Evolutionary conservation across 1,140 invertebrate species (phyloP).

Genomic region (Anoplophora glabripennis): DNA sequence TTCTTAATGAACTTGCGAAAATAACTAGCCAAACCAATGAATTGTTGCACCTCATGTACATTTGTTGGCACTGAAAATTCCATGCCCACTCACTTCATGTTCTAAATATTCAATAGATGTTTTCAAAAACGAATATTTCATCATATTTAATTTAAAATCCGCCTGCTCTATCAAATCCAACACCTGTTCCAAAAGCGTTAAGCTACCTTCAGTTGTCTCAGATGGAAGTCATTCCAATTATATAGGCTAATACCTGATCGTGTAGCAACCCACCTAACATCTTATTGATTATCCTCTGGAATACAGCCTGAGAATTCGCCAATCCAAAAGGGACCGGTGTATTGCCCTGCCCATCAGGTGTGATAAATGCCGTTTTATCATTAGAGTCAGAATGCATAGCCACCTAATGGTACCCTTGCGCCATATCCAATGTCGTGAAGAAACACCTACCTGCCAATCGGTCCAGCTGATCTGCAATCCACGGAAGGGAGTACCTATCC

Average conservation of each 20-base stretch:
- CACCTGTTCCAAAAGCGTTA: no score
- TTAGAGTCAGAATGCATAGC: not conserved
- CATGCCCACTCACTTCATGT: not conserved
- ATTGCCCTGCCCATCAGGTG: conserved; percentile 1
- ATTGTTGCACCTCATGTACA: not conserved
- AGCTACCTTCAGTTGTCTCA: not conserved
- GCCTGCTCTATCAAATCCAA: no score
- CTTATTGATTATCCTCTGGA: conserved; percentile 8
- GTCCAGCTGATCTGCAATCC: conserved; percentile 43
- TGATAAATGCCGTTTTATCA: conserved; percentile 13
- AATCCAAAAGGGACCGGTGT: conserved; percentile 8
- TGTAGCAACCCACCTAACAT: not conserved
- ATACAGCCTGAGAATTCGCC: not conserved
- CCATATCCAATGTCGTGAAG: conserved; percentile 4
- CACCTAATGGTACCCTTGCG: conserved; percentile 10
- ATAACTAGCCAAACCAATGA: no score
- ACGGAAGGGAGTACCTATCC: conserved; percentile 27
- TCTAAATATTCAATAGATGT: not conserved
- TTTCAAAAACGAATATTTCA: no score
- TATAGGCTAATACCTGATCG: conserved; percentile 3
- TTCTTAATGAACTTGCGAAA: no score
- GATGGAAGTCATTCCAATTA: conserved; percentile 6
- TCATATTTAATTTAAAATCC: no score
- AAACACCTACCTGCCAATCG: conserved; percentile 24
- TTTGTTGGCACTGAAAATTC: not conserved